Evolutionary conservation across 1,140 invertebrate species (phyloP), one percentile per base, ranked within the genome.

Genomic region (Diorhabda sublineata): DNA sequence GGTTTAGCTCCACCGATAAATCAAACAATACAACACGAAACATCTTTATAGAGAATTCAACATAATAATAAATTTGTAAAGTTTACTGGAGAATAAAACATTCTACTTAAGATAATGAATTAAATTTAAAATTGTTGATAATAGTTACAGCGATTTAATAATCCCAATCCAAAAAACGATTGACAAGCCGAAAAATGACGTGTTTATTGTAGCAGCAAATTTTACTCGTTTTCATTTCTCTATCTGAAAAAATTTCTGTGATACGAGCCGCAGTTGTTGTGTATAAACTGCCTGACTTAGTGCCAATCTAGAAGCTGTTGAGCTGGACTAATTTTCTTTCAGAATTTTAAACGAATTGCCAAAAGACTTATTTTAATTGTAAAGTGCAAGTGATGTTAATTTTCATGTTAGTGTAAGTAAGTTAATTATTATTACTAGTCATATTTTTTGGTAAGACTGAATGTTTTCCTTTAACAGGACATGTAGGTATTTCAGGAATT

Each of bases 11-110:
- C 11, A n/a, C 47, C 45, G 11, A 4, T 6, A 41, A 60, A 45
- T 11, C n/a, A 60, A 26, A 58, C 60, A 67, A 52, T 66, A 41
- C 65, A 68, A 63, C 70, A 67, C 56, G 73, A 72, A 64, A 72
- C 71, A 11, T 72, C 68, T 42, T 52, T 74, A 59, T 52, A 52
- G 47, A 52, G n/a, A 52, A 52, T 52, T 52, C 47, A 52, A 52
- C 6, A 52, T 52, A 52, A 52, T 26, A 26, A 26, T 26, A 26
- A 26, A 1, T 26, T 26, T 26, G 26, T 26, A 26, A 26, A 26
- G 26, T 26, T 26, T 26, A 26, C 26, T 26, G 26, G 26, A 26
- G 26, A 26, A 26, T 26, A 26, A 26, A 26, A 26, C 26, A 26
- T 26, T 26, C 26, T 26, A 26, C 26, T 26, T 26, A 26, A 26